Conservation (phyloP, 2,797 vertebrate species). For the Artibeus jamaicensis region DNA sequence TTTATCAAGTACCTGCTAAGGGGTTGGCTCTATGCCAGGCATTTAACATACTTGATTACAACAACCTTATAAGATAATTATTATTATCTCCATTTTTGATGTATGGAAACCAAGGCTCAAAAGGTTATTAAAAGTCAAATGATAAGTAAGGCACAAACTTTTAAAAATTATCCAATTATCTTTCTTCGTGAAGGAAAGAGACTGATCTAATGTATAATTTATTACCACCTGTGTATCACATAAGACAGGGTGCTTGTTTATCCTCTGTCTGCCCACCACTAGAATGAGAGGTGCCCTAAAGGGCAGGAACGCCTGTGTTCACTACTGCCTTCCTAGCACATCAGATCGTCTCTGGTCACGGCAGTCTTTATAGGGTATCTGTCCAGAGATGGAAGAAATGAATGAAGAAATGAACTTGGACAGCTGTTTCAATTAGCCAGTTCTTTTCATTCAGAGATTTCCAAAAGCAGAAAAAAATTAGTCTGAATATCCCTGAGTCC, state of each 20-base stretch:
- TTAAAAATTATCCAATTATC: background rate
- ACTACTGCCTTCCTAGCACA: background rate
- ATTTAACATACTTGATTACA: slow-evolving; percentile 33
- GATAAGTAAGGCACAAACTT: background rate
- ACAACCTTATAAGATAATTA: slow-evolving; percentile 39
- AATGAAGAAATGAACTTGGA: background rate
- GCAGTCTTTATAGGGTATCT: background rate
- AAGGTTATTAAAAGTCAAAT: slow-evolving; percentile 44
- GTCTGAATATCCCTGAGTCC: background rate
- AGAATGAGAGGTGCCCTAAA: background rate
- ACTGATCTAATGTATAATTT: background rate
- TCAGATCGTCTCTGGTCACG: background rate
- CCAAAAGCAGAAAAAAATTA: slow-evolving; percentile 48
- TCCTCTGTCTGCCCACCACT: background rate
- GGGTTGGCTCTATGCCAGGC: slow-evolving; percentile 21
- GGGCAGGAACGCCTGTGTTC: background rate
- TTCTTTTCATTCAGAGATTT: slow-evolving; percentile 42
- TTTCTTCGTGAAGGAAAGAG: slow-evolving; percentile 10
- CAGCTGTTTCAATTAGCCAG: background rate
- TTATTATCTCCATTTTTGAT: slow-evolving; percentile 43
- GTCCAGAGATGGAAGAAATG: background rate
- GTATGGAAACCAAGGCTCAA: slow-evolving; percentile 32
- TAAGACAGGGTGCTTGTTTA: background rate
- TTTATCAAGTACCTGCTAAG: background rate
- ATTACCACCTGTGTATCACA: background rate